Evolutionary conservation across 2,797 vertebrate species (phyloP), one percentile per base, ranked within the genome.

Genomic region (Labeo calbasu): DNA sequence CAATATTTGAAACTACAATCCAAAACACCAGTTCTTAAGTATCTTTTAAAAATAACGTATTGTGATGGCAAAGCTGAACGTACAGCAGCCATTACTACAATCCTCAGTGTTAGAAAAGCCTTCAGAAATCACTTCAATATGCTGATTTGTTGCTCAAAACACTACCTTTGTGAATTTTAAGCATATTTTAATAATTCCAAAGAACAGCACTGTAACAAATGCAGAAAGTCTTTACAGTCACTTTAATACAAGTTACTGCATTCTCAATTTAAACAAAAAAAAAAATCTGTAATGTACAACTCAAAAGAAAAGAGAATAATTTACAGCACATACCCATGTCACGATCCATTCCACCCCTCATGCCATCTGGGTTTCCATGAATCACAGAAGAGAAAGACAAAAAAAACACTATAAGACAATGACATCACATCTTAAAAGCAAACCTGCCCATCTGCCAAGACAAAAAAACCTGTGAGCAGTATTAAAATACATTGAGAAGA

Each of bases 331-430:
- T 92, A 99, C 98, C 97, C 94, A 97, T 95, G 70, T 99, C 97
- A 88, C 97, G 97, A 84, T 97, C 97, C 48, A 94, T 95, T 79
- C 96, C 96, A 68, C 96, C 94, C n/a, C 94, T 94, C 96, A 99
- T 94, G 77, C 96, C 96, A 96, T 97, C 97, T 99, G 94, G 91
- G 88, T 90, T 94, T 85, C 91, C 90, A 85, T 55, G 43, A 55
- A 82, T 86, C 88, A 93, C 92, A 73, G 68, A 72, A 73, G 82
- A 91, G 72, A 89, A 72, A 91, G 51, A 87, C 8, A 88, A 84
- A n/a, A 84, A n/a, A 89, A 23, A 85, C 91, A 87, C 93, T 36
- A 93, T 94, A 88, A 23, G 53, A 15, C 55, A 88, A 82, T 85
- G 1, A 66, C 82, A 75, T 14, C 82, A 88, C 84, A 88, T 87